Evolutionary conservation across 2,888 invertebrate genomes (phyloP).

Genomic region (Tenthredo notha): DNA sequence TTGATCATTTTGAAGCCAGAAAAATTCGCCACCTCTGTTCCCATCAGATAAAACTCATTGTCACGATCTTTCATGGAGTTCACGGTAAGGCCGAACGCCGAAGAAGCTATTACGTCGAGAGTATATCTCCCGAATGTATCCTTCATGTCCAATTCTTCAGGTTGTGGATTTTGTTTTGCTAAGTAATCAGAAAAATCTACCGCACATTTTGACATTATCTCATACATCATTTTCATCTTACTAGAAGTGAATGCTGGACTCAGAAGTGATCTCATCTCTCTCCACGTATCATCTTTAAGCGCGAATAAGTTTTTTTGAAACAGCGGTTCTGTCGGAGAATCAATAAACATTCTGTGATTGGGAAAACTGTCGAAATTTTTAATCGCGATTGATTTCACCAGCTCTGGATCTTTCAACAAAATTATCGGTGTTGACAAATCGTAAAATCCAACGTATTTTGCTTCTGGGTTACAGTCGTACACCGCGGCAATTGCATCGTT

Average conservation of each 20-base stretch:
- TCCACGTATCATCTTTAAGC: conserved; percentile 78
- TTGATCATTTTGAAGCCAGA: conserved; percentile 64
- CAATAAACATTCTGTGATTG: conserved; percentile 67
- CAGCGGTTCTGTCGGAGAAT: conserved; percentile 62
- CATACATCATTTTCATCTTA: conserved; percentile 81
- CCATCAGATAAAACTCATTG: conserved; percentile 70
- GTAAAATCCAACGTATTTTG: conserved; percentile 67
- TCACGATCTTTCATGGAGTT: conserved; percentile 69
- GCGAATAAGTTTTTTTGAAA: conserved; percentile 64
- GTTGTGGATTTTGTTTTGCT: conserved; percentile 55
- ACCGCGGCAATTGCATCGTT: conserved; percentile 54
- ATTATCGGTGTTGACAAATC: conserved; percentile 63
- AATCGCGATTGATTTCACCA: conserved; percentile 64
- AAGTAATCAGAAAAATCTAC: conserved; percentile 67
- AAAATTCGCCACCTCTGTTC: conserved; percentile 76
- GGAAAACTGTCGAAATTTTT: conserved; percentile 66
- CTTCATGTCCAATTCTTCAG: conserved; percentile 67
- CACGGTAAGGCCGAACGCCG: conserved; percentile 69
- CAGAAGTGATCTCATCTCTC: conserved; percentile 79
- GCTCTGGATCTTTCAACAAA: conserved; percentile 64
- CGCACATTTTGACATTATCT: conserved; percentile 76
- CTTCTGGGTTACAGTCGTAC: conserved; percentile 61
- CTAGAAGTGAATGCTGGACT: conserved; percentile 82
- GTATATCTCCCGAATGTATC: conserved; percentile 67
- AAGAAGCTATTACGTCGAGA: conserved; percentile 69